A percentile compares a stretch with the other conserved stretches of the same genome.
Conservation (phyloP, 2,113 vertebrate genomes). For the Microcebus ravelobensis region DNA sequence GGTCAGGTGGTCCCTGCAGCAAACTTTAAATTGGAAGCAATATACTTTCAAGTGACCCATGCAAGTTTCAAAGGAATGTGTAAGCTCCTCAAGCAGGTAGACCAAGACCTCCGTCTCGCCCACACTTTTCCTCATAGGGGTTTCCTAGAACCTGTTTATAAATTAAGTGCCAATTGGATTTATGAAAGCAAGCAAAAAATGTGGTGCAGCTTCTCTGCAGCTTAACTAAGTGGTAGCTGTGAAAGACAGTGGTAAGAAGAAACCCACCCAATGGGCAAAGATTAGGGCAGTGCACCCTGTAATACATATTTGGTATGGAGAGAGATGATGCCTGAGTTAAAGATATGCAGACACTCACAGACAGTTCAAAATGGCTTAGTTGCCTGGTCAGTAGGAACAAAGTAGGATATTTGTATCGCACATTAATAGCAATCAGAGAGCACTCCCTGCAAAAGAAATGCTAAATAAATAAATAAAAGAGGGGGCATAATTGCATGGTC, state of each 20-base stretch:
- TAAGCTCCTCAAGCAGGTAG: no score
- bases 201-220: background rate
- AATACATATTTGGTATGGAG: background rate
- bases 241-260: background rate
- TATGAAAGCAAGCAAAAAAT: background rate
- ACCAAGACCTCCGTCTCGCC: background rate
- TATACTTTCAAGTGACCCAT: background rate
- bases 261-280: background rate
- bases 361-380: background rate
- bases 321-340: background rate
- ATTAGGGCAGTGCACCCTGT: background rate
- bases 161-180: background rate
- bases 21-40: background rate
- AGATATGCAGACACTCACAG: background rate
- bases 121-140: background rate
- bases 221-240: background rate
- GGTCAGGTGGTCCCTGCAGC: background rate
- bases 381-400: background rate
- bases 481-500: background rate
- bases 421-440: background rate
- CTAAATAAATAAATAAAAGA: background rate
- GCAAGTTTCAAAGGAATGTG: background rate
- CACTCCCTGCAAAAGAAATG: background rate
- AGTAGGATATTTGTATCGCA: background rate
- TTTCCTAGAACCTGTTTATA: background rate